These are phyloP conservation scores for Nematostella vectensis DNA, from an alignment of 92 coral and sea anemone genomes.

Conservation along the genomic window DNA sequence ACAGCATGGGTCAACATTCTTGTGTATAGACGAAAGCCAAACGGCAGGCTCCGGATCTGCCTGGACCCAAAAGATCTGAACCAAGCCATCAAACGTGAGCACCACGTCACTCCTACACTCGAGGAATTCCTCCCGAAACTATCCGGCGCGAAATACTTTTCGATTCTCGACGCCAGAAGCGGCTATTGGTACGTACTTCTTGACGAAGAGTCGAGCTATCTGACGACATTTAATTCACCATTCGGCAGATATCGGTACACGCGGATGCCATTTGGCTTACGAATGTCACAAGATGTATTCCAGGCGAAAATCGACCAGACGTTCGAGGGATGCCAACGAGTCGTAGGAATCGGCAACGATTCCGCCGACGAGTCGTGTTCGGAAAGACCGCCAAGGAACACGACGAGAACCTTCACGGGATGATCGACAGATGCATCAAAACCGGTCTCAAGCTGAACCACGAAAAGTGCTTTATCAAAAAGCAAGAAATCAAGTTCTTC, in stretches of 20 bases:
- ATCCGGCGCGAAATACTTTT: conserved; percentile 20
- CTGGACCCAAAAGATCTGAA: too few species aligned
- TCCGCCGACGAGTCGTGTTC: conserved; percentile 22
- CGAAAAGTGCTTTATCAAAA: conserved; percentile 33
- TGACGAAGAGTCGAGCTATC: conserved; percentile 28
- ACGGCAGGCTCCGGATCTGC: too few species aligned
- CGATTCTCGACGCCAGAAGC: conserved; percentile 36
- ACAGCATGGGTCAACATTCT: too few species aligned
- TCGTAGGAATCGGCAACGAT: conserved; percentile 50
- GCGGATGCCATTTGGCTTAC: conserved; percentile 39
- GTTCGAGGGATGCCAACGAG: conserved; percentile 37
- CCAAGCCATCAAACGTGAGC: too few species aligned
- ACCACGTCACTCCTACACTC: too few species aligned
- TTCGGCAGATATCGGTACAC: conserved; percentile 37
- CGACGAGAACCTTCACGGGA: conserved; percentile 15
- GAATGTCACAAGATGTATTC: conserved; percentile 45
- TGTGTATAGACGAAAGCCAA: too few species aligned
- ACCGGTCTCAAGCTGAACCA: conserved; percentile 48
- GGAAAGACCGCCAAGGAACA: conserved; percentile 28
- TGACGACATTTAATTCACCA: conserved; percentile 47
- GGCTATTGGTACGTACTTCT: conserved; percentile 45
- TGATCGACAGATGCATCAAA: conserved; percentile 11
- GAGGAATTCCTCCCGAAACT: too few species aligned
- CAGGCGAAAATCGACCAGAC: conserved; percentile 46
- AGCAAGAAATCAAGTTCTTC: conserved; percentile 31